Base-by-base conservation (phyloP, 1,140 invertebrate genomes). In the Papilio polytes region DNA sequence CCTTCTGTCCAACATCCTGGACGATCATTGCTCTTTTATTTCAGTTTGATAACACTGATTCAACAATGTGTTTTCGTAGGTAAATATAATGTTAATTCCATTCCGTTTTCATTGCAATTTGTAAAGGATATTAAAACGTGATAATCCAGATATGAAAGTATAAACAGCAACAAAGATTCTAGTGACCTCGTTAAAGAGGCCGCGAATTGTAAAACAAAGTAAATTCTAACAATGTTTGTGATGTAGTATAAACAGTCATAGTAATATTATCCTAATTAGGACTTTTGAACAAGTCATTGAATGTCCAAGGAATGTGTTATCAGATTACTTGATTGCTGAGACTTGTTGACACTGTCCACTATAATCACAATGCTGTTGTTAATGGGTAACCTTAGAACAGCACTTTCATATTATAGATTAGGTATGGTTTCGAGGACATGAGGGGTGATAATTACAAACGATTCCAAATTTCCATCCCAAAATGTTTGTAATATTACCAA, bases 191-290 rank as follows among this genome's bases (percentile, higher is more conserved):
- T 66, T 66, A 36, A 31, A 66, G 63, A 66, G 63, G 63, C 63
- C 63, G 63, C 63, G 63, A 66, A 66, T 66, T 66, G 63, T 66
- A 66, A 66, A 66, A 66, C 6, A 66, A 66, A 66, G 22, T 26
- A 26, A 66, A 66, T 66, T 66, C 22, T 0, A 31, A 66, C 63
- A 66, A 66, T 31, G 63, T 66, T 66, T 66, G 63, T 66, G 31
- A 66, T 31, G 63, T 66, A 31, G 26, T 66, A 66, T 66, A 26
- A 66, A 66, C 63, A 66, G 22, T 66, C 63, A 66, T 66, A 66
- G 3, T 20, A 20, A 26, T 26, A 63, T 63, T 31, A 26, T 66
- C 22, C 63, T n/a, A 66, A 66, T 66, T 66, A 66, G 12, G 63
- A 26, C 26, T 31, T 31, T 66, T 36, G 13, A 31, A 66, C 26